Percentiles rank a stretch among this genome's conserved stretches.
Evolutionary conservation across 2,113 vertebrate species (phyloP).

Genomic region (Callionymus lyra): DNA sequence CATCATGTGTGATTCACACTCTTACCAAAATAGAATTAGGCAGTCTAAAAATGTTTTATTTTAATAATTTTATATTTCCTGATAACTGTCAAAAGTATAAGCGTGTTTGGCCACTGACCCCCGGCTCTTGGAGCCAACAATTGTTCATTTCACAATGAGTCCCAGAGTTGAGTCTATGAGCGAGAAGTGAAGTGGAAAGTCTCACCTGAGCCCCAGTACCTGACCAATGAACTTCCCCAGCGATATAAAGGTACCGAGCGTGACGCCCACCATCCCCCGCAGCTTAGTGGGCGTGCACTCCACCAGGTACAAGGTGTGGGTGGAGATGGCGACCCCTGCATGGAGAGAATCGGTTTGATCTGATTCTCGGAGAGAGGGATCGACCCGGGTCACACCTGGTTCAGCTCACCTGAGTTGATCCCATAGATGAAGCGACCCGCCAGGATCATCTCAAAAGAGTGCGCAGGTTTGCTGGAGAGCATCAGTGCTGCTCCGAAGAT

Average conservation of each 20-base stretch:
- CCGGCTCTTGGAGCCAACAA: no score
- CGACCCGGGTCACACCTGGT: background rate
- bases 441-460: slow-evolving; percentile 71
- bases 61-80: no score
- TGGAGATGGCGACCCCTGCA: slow-evolving; percentile 55
- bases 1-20: no score
- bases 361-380: background rate
- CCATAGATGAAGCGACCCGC: slow-evolving; percentile 57
- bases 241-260: slow-evolving; percentile 54
- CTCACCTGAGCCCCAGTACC: slow-evolving; percentile 73
- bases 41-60: no score
- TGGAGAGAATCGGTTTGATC: no score
- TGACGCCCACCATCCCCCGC: slow-evolving; percentile 61
- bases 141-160: no score
- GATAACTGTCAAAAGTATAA: no score
- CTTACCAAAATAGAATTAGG: no score
- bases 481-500: slow-evolving; percentile 57
- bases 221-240: slow-evolving; percentile 71
- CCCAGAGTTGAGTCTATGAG: background rate
- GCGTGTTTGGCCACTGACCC: no score
- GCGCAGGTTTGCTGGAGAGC: slow-evolving; percentile 46
- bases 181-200: slow-evolving; percentile 4
- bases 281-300: slow-evolving; percentile 68
- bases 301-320: slow-evolving; percentile 63
- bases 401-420: slow-evolving; percentile 49